Evolutionary conservation across 2,888 invertebrate genomes (phyloP).

Genomic region (Drosophila siamana): DNA sequence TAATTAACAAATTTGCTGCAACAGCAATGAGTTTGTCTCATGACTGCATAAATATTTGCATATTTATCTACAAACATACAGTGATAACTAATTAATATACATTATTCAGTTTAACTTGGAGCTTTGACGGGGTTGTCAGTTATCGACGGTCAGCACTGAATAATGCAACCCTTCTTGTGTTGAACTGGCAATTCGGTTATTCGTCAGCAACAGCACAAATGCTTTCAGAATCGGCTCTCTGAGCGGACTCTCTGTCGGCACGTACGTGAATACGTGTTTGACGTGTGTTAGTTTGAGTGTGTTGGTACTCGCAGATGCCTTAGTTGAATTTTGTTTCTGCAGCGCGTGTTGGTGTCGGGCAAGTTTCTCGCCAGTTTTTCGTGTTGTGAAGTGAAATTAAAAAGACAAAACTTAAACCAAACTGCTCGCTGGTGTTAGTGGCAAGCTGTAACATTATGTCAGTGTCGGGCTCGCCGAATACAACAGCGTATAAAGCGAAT

Average conservation of each 20-base stretch:
- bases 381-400: conserved; percentile 38
- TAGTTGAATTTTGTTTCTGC: conserved; percentile 51
- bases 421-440: conserved; percentile 24
- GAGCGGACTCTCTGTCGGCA: conserved; percentile 29
- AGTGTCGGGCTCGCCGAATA: conserved; percentile 1
- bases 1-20: neutral
- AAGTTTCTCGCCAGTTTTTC: conserved; percentile 52
- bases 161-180: conserved; percentile 56
- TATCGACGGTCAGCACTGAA: conserved; percentile 6
- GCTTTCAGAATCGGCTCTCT: conserved; percentile 35
- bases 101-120: neutral
- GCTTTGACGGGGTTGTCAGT: neutral
- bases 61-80: too few species aligned
- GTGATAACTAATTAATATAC: neutral
- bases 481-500: conserved; percentile 37
- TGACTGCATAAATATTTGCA: too few species aligned
- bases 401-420: conserved; percentile 29
- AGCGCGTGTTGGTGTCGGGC: conserved; percentile 54
- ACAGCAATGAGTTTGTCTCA: neutral
- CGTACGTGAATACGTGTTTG: conserved; percentile 2
- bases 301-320: conserved; percentile 42
- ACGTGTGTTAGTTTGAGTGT: conserved; percentile 26
- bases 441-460: conserved; percentile 35
- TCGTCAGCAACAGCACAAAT: conserved; percentile 26
- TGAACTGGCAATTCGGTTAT: conserved; percentile 43